Evolutionary conservation across 2,888 invertebrate genomes (phyloP).

Genomic region (Lathronympha strigana): DNA sequence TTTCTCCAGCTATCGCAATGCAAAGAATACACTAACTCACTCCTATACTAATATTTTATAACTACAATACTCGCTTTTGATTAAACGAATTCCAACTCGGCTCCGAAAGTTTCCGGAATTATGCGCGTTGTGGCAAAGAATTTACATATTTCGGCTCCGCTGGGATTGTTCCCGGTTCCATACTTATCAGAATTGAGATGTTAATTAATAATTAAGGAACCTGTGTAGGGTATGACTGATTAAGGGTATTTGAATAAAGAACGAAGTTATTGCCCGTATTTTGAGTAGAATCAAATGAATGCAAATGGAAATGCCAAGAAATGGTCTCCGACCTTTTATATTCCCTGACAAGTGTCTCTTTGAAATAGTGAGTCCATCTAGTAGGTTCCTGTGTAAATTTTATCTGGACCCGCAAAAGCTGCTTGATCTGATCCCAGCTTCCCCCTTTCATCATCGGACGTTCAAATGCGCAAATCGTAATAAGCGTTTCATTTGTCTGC

Average conservation of each 20-base stretch:
- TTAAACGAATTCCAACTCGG: constrained; percentile 33
- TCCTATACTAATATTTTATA: constrained; percentile 3
- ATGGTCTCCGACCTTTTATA: too few relatives aligned
- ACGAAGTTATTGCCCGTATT: neutral
- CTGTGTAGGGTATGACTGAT: neutral
- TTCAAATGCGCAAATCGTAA: too few relatives aligned
- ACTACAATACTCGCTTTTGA: constrained; percentile 16
- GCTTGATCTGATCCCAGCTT: too few relatives aligned
- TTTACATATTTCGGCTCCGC: constrained; percentile 35
- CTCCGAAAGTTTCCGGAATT: constrained; percentile 29
- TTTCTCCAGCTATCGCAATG: neutral
- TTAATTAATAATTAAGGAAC: constrained; percentile 35
- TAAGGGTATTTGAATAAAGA: neutral
- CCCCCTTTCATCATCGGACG: too few relatives aligned
- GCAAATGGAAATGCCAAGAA: too few relatives aligned
- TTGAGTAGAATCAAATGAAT: neutral
- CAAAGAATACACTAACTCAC: neutral
- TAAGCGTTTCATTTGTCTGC: too few relatives aligned
- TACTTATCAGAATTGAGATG: constrained; percentile 36
- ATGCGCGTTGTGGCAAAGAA: constrained; percentile 40
- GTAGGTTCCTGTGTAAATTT: too few relatives aligned
- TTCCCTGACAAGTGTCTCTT: too few relatives aligned
- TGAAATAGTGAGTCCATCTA: too few relatives aligned
- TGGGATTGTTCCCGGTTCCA: constrained; percentile 17
- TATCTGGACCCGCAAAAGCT: too few relatives aligned